Base-by-base conservation (phyloP, 2,888 invertebrate genomes). In the Gisinianus flammeolus region DNA sequence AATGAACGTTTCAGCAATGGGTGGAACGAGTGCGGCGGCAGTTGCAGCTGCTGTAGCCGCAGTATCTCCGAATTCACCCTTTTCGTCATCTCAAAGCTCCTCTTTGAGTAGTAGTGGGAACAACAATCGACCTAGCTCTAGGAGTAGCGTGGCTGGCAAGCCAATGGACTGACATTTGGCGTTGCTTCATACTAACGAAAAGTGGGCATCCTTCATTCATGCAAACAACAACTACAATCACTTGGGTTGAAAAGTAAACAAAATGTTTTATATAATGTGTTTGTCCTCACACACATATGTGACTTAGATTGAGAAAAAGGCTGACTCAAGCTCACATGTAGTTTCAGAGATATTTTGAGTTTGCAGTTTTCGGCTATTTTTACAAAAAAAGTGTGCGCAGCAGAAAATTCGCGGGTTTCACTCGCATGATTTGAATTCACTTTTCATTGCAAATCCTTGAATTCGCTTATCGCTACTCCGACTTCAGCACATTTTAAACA, bases 151-250 rank as follows among this genome's bases (percentile, higher is more conserved):
- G 56, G 83, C 82, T 28, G 81, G 83, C 56, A 84, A 84, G 75
- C 82, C 82, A 72, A 82, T 82, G 80, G 85, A 85, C 83, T 85
- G 85, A 85, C 85, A 85, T 83, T 81, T 85, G 81, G 83, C 85
- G 76, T 78, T 85, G 81, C 83, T 85, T 76, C 85, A 85, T 75
- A 83, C 82, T 26, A 85, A 76, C 76, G 76, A 76, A 76, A 76
- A 85, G 81, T 85, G 85, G 85, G 84, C 83, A 79, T 83, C 84
- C 76, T 83, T 83, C 80, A 84, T 85, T 78, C 84, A 85, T 73
- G 82, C 84, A 67, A 83, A 84, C 78, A 83, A 79, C 79, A 79
- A 82, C 80, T 84, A 83, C 81, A 85, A 84, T 79, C 85, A 83
- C 67, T 79, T 85, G 66, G 83, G 83, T 78, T 85, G 77, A 82